Conservation (phyloP, 2,797 vertebrate genomes). For the Phrynocephalus guinanensis region DNA sequence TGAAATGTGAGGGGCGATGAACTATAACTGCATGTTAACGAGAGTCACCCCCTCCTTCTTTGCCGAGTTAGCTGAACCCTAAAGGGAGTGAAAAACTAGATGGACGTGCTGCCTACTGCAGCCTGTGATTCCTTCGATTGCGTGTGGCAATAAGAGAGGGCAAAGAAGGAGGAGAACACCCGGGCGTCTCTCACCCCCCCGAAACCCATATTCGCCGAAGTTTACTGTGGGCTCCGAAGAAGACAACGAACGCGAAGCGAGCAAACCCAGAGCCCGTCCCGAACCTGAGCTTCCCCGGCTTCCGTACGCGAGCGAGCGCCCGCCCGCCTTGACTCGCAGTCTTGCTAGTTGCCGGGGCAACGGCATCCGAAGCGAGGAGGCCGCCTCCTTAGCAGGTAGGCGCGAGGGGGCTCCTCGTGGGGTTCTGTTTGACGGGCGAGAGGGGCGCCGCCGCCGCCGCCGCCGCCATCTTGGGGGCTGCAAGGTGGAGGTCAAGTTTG, state of each 20-base stretch:
- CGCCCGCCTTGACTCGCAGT: not conserved
- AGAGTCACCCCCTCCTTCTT: not conserved
- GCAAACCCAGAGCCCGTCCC: not conserved
- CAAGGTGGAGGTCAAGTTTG: too few relatives aligned
- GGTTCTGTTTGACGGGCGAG: not conserved
- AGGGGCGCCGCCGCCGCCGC: too few relatives aligned
- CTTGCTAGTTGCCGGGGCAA: constrained; percentile 23
- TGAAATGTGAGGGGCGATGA: too few relatives aligned
- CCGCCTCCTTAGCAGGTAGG: not conserved
- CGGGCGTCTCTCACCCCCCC: not conserved
- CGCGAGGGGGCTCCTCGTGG: not conserved
- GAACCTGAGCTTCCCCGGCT: not conserved
- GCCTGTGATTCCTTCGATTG: not conserved
- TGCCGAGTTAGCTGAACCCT: not conserved
- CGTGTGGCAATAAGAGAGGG: not conserved
- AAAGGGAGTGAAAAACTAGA: not conserved
- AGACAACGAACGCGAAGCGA: not conserved
- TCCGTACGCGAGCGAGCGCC: not conserved
- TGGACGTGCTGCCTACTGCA: not conserved
- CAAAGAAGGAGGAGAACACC: not conserved
- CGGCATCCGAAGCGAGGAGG: not conserved
- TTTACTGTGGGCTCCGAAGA: not conserved
- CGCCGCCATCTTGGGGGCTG: too few relatives aligned
- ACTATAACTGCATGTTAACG: not conserved
- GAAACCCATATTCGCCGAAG: not conserved